phyloP scores from a whole-genome alignment of 1,140 invertebrate species.

The Temnothorax longispinosus region DNA sequence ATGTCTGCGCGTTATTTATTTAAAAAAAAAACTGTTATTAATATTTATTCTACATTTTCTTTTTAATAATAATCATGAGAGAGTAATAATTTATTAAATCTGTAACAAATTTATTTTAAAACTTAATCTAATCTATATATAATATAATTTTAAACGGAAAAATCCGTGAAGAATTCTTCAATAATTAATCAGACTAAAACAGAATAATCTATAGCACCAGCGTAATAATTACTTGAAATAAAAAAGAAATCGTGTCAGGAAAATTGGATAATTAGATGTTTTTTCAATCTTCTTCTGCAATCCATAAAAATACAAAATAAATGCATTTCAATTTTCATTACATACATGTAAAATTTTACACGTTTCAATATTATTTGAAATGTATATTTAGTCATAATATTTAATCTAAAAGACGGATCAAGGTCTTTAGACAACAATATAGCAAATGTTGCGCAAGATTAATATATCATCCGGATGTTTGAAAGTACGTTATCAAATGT shows the following conservation, averaged over 20 bases:
- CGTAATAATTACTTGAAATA: constrained; percentile 10
- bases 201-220: background rate
- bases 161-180: background rate
- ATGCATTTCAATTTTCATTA: background rate
- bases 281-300: background rate
- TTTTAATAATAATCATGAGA: constrained; percentile 1
- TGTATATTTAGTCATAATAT: background rate
- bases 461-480: background rate
- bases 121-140: background rate
- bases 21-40: background rate
- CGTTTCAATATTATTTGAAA: background rate
- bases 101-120: background rate
- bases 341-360: background rate
- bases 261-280: background rate
- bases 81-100: background rate
- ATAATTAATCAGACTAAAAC: constrained; percentile 7
- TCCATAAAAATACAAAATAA: background rate
- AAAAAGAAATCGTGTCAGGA: background rate
- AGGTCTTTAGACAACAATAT: background rate
- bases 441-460: background rate
- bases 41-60: background rate
- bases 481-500: background rate
- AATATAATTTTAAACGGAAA: background rate
- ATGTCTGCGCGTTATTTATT: background rate
- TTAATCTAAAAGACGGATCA: background rate